Base-by-base conservation (phyloP, 2,888 invertebrate genomes). In the Deroplatys truncata region DNA sequence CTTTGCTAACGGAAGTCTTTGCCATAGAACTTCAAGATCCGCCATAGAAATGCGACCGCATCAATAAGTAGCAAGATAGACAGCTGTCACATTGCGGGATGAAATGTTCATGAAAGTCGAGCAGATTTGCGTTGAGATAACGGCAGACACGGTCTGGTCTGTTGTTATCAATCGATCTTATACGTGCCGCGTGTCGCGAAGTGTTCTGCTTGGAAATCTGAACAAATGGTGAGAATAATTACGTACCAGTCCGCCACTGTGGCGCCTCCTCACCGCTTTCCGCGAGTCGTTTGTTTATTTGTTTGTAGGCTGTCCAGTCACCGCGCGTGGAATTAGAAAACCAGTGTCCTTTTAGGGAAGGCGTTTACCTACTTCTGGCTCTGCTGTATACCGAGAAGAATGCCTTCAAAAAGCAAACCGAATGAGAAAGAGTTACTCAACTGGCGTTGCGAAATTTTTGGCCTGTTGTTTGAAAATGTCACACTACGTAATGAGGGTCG, bases 281-380 rank as follows among this genome's bases (percentile, higher is more conserved):
- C 56, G 56, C 56, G 56, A 72, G 56, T 72, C 56, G 56, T 72
- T 72, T 72, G 56, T 49, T 72, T 86, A 72, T 86, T 86, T 86
- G 86, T 86, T 86, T 72, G 56, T 56, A 56, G 56, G 16, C 56
- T 56, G 56, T 72, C 56, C 82, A 82, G 72, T 83, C 31, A 87
- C 83, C 28, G 25, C 87, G 56, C 56, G 56, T 72, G 31, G 87
- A 87, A 87, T 87, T 87, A 87, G 87, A 87, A 87, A 87, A 87
- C 82, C 82, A 5, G n/a, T 87, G 87, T 87, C 87, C 87, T 56
- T 87, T 82, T 87, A 87, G 87, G 87, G 87, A 87, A 87, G 87
- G 35, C 82, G 87, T 87, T 87, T 87, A 87, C 87, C 87, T 87
- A 87, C 82, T 87, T 87, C n/a, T 82, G 82, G 15, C 16, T 56